Evolutionary conservation across 2,797 vertebrate genomes (phyloP), one percentile per base, ranked within the genome.

Genomic region (Sciurus carolinensis): DNA sequence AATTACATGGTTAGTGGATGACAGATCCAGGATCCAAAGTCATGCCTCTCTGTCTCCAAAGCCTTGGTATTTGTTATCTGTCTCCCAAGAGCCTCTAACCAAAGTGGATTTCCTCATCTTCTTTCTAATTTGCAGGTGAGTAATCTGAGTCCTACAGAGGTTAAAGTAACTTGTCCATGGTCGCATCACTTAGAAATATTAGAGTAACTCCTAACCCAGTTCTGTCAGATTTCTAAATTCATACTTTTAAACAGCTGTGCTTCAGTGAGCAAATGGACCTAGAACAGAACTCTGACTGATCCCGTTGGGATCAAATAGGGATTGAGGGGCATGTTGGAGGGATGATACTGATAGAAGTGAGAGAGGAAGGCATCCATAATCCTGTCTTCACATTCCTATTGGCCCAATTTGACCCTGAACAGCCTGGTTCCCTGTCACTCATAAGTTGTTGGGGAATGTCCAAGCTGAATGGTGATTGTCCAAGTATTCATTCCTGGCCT

Each of bases 141-240:
- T 52, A 77, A 75, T 82, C 7, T 24, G 50, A 86, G 17, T 47
- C 28, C 4, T 18, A 76, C 18, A 72, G 73, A 88, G 30, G 59
- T 36, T 93, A 64, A 91, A 85, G 42, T 62, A 92, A 92, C 12
- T 39, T 71, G 47, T 57, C 26, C 36, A 92, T 62, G 62, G 33
- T 87, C 42, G 84, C 28, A 87, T 50, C 7, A n/a, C 30, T 59
- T 94, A 54, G 30, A 93, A 71, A 47, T 64, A 24, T 24, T 59
- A 13, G 33, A 64, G 9, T 67, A 87, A 91, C 14, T 28, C 94
- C 17, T 69, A 73, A 95, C 14, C 81, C 57, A 82, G n/a, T 82
- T 95, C 64, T 76, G 14, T 71, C 59, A 81, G 36, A 96, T 50
- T 90, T 67, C 64, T 64, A 50, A 91, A n/a, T 64, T 95, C 36